These are phyloP conservation scores for Chaetops frenatus DNA, from an alignment of 2,113 vertebrate genomes.

Conservation along the genomic window DNA sequence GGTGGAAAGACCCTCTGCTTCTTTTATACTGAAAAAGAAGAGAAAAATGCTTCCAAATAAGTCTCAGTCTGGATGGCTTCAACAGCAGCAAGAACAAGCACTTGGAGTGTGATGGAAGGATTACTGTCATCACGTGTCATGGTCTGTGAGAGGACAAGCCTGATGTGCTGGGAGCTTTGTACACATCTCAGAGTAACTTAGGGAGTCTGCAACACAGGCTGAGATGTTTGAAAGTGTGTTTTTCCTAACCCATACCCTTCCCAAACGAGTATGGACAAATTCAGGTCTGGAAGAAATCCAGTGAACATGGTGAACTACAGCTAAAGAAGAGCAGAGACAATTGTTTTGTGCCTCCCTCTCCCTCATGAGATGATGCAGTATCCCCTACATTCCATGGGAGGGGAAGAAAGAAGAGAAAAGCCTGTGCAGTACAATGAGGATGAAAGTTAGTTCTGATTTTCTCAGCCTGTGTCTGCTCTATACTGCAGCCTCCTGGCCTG, in stretches of 20 bases:
- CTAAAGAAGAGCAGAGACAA: neutral
- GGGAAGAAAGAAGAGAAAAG: neutral
- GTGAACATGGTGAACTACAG: neutral
- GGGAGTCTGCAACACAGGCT: neutral
- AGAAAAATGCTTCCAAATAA: neutral
- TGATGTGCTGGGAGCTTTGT: neutral
- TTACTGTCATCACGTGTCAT: neutral
- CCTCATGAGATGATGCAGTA: neutral
- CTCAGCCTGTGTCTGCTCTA: neutral
- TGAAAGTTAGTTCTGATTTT: neutral
- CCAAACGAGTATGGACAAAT: neutral
- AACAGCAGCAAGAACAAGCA: neutral
- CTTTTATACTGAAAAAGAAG: neutral
- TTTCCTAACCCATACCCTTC: neutral
- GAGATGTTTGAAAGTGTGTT: neutral
- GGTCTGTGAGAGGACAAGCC: neutral
- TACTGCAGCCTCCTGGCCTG: neutral
- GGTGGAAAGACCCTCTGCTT: neutral
- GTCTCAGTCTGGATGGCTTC: neutral
- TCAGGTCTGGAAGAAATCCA: neutral
- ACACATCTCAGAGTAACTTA: neutral
- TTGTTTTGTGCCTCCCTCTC: neutral
- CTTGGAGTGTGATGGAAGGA: neutral
- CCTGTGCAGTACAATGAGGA: neutral
- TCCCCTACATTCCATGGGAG: neutral